Conservation (phyloP, 1,140 invertebrate genomes). For the Aphelinus certus region DNA sequence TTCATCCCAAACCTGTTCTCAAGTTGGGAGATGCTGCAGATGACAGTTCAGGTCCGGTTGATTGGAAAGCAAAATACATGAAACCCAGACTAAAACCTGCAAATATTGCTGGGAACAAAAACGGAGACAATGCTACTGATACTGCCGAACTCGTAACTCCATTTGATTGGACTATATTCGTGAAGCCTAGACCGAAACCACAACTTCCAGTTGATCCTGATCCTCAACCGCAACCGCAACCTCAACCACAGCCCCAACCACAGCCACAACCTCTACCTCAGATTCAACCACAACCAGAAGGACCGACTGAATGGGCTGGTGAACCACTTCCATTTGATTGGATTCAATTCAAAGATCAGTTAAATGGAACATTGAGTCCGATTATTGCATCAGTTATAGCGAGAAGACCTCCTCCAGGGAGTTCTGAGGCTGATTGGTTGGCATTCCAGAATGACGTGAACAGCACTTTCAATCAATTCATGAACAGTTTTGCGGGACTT, state of each 20-base stretch:
- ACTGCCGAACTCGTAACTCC: too few species aligned
- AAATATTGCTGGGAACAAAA: too few species aligned
- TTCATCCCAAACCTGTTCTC: constrained; percentile 5
- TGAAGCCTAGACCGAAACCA: too few species aligned
- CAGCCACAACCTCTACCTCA: too few species aligned
- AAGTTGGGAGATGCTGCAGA: not conserved
- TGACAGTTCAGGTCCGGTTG: not conserved
- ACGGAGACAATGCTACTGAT: too few species aligned
- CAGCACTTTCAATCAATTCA: not conserved
- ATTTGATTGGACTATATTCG: too few species aligned
- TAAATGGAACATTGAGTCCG: not conserved
- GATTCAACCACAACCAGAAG: too few species aligned
- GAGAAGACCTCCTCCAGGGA: not conserved
- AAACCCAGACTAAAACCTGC: too few species aligned
- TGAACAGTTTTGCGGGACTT: too few species aligned
- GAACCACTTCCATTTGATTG: not conserved
- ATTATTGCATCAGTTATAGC: not conserved
- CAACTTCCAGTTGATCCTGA: not conserved
- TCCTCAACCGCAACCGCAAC: too few species aligned
- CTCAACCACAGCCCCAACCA: too few species aligned
- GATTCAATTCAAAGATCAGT: not conserved
- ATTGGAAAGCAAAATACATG: constrained; percentile 8
- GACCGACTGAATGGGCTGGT: too few species aligned
- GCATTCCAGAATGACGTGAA: constrained; percentile 4
- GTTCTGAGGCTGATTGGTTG: not conserved